Conservation (phyloP, 1,140 invertebrate genomes). For the Ceratosolen fusciceps region DNA sequence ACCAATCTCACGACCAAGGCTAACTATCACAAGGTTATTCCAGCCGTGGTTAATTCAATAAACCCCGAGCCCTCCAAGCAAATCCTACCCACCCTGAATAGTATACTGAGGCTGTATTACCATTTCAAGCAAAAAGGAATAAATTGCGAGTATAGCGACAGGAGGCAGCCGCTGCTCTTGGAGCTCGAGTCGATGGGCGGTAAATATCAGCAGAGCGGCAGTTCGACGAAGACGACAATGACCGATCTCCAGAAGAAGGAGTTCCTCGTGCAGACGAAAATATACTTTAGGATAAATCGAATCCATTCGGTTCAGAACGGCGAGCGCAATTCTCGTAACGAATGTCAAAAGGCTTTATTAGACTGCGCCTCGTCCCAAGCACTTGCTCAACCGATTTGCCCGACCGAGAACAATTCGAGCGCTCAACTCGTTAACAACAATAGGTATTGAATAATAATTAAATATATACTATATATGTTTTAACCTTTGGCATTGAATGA, state of each 20-base stretch:
- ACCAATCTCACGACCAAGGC: slow-evolving; percentile 36
- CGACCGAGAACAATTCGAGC: not conserved
- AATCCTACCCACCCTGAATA: not conserved
- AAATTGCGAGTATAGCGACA: not conserved
- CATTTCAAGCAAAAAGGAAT: not conserved
- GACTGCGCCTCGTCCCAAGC: not conserved
- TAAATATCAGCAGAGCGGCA: not conserved
- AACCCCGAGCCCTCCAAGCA: not conserved
- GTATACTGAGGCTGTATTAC: not conserved
- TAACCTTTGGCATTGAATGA: too few relatives aligned
- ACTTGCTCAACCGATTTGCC: not conserved
- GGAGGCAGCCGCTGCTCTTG: not conserved
- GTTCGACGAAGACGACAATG: not conserved
- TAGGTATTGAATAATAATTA: not conserved
- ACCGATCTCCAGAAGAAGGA: not conserved
- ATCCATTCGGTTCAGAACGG: not conserved
- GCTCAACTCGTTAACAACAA: not conserved
- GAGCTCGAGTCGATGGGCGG: not conserved
- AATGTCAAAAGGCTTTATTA: not conserved
- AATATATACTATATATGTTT: not conserved
- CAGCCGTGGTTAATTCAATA: not conserved
- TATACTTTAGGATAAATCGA: not conserved
- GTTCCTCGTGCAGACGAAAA: not conserved
- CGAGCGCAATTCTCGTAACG: not conserved
- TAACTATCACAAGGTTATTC: not conserved